Evolutionary conservation across 2,888 invertebrate species (phyloP), one percentile per base, ranked within the genome.

Genomic region (Tetheella fluctuosa): DNA sequence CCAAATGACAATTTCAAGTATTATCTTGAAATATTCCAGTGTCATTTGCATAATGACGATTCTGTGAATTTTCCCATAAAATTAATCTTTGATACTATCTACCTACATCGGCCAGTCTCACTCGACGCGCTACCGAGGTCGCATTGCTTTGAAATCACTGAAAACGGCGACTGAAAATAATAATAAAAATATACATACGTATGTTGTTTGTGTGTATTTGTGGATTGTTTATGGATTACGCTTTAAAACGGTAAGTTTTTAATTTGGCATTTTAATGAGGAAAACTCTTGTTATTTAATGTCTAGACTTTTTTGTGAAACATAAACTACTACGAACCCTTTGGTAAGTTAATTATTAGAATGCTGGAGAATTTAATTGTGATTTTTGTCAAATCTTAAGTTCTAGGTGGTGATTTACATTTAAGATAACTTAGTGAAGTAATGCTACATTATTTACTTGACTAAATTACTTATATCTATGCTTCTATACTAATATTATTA

Each of bases 1-100:
- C n/a, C n/a, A n/a, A n/a, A n/a, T n/a, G n/a, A n/a, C n/a, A n/a
- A n/a, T n/a, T n/a, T n/a, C n/a, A n/a, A n/a, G 23, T 7, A 39
- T 39, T 53, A 53, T 58, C 52, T 34, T 13, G 30, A 23, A 17
- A n/a, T n/a, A 39, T 39, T 0, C 39, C 15, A 34, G 20, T 17
- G 20, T 28, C 4, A 62, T 67, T 66, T 60, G n/a, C 30, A 59
- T 57, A 59, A 54, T 62, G 68, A 63, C 76, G 25, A 30, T 17
- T 77, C 80, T 79, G 65, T 61, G 61, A 65, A 57, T 64, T 59
- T 61, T 57, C 52, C 60, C 54, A 23, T 30, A 54, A 48, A 48
- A 34, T 64, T 78, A 70, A 70, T 85, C 85, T 85, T 70, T 80
- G 84, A 23, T 64, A 59, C 60, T 75, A 73, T 71, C 74, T 68